Evolutionary conservation across 2,888 invertebrate species (phyloP).

Genomic region (Priocnemis perturbator): DNA sequence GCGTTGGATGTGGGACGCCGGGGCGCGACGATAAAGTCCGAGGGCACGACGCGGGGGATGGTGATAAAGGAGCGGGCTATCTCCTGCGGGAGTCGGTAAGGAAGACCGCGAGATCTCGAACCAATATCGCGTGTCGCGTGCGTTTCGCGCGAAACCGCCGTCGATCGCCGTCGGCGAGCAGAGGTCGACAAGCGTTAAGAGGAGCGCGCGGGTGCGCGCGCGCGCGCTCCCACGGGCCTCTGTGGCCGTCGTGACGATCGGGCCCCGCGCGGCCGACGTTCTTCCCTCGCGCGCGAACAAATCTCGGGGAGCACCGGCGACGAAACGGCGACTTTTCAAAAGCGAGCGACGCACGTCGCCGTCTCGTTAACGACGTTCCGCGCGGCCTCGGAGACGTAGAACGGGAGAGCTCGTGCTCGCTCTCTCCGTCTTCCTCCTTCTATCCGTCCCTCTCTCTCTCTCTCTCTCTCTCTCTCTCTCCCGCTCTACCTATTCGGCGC

Average conservation of each 20-base stretch:
- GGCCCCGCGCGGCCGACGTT: slow-evolving; percentile 19
- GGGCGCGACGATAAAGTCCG: too few species aligned
- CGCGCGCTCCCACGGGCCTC: slow-evolving; percentile 6
- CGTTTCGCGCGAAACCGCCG: too few species aligned
- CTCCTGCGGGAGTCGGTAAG: slow-evolving; percentile 1
- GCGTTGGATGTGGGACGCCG: too few species aligned
- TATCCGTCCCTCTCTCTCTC: not conserved
- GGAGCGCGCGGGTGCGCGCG: slow-evolving; percentile 1
- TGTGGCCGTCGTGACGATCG: slow-evolving; percentile 14
- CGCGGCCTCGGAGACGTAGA: slow-evolving; percentile 20
- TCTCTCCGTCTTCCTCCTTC: not conserved
- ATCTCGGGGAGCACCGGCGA: slow-evolving; percentile 25
- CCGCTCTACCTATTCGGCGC: slow-evolving; percentile 49
- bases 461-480: slow-evolving; percentile 15
- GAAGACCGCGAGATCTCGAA: too few species aligned
- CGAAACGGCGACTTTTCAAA: slow-evolving; percentile 17
- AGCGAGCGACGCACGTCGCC: slow-evolving; percentile 11
- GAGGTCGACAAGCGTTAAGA: not conserved
- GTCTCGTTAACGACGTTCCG: slow-evolving; percentile 24
- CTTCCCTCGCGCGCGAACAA: slow-evolving; percentile 30
- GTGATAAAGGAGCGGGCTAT: not conserved
- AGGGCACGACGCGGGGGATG: not conserved
- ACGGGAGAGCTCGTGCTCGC: slow-evolving; percentile 19
- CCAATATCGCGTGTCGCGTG: too few species aligned
- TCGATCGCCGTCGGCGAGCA: not conserved